Evolutionary conservation across 2,888 invertebrate species (phyloP).

Genomic region (Eumacrocentrus americanus): DNA sequence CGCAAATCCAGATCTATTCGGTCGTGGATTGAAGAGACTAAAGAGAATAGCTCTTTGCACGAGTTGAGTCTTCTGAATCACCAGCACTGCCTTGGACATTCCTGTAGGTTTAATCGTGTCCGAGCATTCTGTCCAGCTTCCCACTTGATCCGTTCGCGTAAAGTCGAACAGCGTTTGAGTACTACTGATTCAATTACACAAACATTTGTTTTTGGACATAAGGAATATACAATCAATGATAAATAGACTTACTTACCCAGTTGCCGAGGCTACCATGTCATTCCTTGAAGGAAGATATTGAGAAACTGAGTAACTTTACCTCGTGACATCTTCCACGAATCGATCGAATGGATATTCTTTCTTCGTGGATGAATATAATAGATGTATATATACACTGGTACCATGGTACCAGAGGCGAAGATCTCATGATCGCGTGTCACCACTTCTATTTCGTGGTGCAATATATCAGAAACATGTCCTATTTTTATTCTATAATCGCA

Average conservation of each 20-base stretch:
- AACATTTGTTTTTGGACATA: background rate
- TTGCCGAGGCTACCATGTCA: constrained; percentile 27
- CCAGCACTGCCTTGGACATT: constrained; percentile 60
- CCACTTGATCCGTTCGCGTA: constrained; percentile 40
- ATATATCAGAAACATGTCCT: no score
- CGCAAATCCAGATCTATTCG: constrained; percentile 61
- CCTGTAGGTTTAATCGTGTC: constrained; percentile 59
- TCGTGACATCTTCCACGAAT: constrained; percentile 10
- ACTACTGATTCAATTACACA: constrained; percentile 24
- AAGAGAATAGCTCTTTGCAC: constrained; percentile 61
- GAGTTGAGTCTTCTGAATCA: constrained; percentile 55
- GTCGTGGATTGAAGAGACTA: constrained; percentile 60
- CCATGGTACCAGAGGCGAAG: constrained; percentile 19
- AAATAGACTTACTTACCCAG: constrained; percentile 16
- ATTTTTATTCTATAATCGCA: no score
- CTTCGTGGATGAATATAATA: constrained; percentile 11
- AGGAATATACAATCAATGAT: background rate
- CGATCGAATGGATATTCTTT: constrained; percentile 17
- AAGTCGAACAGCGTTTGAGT: constrained; percentile 46
- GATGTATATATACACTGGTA: constrained; percentile 4
- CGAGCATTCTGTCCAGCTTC: constrained; percentile 59
- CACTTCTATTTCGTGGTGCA: no score
- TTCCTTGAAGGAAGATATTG: constrained; percentile 7
- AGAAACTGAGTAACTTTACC: constrained; percentile 19
- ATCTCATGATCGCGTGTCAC: constrained; percentile 5